Evolutionary conservation across 2,797 vertebrate genomes (phyloP).

Genomic region (Lacerta agilis): DNA sequence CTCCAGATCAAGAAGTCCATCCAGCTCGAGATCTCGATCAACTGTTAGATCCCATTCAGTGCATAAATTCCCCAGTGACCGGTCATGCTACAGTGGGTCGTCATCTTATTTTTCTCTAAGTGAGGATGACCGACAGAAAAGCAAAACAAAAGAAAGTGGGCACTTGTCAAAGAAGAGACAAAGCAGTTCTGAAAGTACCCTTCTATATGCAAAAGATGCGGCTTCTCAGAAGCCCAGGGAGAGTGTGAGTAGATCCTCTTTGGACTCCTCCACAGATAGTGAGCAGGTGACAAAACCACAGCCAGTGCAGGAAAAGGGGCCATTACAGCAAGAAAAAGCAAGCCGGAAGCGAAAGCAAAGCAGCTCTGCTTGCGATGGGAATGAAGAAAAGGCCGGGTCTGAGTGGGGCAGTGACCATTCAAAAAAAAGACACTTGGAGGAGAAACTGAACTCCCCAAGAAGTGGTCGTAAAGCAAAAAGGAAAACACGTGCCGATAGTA

Average conservation of each 20-base stretch:
- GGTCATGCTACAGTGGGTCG: conserved; percentile 83
- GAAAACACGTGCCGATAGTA: conserved; percentile 75
- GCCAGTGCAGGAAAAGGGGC: conserved; percentile 58
- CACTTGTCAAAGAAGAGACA: conserved; percentile 75
- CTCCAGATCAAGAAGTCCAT: conserved; percentile 84
- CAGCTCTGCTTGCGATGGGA: conserved; percentile 50
- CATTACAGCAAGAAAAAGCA: conserved; percentile 61
- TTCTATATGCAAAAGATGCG: conserved; percentile 56
- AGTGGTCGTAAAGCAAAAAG: conserved; percentile 63
- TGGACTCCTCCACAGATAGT: conserved; percentile 76
- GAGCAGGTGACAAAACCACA: conserved; percentile 67
- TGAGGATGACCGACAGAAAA: conserved; percentile 65
- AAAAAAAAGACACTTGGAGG: conserved; percentile 74
- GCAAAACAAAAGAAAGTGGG: conserved; percentile 73
- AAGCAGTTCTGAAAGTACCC: conserved; percentile 78
- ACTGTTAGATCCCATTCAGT: conserved; percentile 70
- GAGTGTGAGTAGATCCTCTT: conserved; percentile 73
- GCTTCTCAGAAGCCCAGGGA: conserved; percentile 63
- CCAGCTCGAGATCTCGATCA: conserved; percentile 82
- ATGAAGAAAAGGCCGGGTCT: conserved; percentile 71
- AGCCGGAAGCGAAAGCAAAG: conserved; percentile 67
- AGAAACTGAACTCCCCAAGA: conserved; percentile 63
- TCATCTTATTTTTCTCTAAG: conserved; percentile 83
- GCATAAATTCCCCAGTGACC: conserved; percentile 77
- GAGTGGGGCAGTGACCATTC: conserved; percentile 80